Conservation (phyloP, 2,113 vertebrate species). For the Podocnemis expansa region DNA sequence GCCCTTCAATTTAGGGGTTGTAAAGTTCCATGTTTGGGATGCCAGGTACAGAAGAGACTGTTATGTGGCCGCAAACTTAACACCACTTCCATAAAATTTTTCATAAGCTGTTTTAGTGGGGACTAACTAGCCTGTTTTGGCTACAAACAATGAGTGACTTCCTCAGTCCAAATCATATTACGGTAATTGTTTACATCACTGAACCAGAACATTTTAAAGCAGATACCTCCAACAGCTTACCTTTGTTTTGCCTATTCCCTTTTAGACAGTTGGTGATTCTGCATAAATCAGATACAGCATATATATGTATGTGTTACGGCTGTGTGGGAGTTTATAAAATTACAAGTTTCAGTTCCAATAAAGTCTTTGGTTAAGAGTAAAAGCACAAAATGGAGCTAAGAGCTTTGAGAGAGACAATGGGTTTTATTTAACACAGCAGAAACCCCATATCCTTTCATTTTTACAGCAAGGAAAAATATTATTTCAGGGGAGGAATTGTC, state of each 20-base stretch:
- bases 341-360: not conserved
- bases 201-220: not conserved
- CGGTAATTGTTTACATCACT: not conserved
- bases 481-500: not conserved
- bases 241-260: not conserved
- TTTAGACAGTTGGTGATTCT: not conserved
- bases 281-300: not conserved
- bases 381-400: not conserved
- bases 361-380: not conserved
- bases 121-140: accelerated
- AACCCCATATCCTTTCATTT: not conserved
- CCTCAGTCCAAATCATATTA: not conserved
- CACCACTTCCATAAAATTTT: not conserved
- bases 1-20: not conserved
- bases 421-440: not conserved
- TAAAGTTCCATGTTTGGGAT: not conserved
- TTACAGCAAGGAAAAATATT: not conserved
- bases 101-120: not conserved
- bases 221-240: not conserved
- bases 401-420: not conserved
- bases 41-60: not conserved
- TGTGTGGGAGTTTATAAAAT: slow-evolving; percentile 12
- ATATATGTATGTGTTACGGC: not conserved
- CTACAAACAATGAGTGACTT: accelerated
- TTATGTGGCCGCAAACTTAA: not conserved